phyloP scores from a whole-genome alignment of 2,888 invertebrate species.

The Dorcus parallelipipedus region DNA sequence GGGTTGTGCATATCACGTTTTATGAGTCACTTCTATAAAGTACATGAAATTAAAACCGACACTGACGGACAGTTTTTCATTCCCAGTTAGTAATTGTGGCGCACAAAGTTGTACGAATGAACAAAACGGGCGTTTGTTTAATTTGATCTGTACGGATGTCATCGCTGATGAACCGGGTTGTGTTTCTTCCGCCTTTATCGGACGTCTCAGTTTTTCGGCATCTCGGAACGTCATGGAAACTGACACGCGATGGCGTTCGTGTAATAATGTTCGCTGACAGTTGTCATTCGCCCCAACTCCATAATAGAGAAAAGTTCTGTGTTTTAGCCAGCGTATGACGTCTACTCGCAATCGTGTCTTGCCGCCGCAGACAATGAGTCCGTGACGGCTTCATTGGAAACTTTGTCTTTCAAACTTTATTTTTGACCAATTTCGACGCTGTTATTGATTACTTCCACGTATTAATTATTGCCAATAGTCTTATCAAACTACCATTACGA shows the following conservation, averaged over 20 bases:
- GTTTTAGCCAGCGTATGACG: constrained; percentile 32
- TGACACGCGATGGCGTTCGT: constrained; percentile 38
- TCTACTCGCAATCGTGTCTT: constrained; percentile 27
- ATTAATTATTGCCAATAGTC: too few species aligned
- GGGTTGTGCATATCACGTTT: too few species aligned
- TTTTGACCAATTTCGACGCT: constrained; percentile 24
- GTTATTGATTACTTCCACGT: not conserved
- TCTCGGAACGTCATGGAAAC: constrained; percentile 35
- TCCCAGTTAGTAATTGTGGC: too few species aligned
- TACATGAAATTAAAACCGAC: too few species aligned
- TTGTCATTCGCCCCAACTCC: constrained; percentile 46
- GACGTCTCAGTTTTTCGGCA: constrained; percentile 30
- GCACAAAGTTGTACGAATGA: too few species aligned
- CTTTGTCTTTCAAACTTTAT: constrained; percentile 26
- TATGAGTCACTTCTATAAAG: too few species aligned
- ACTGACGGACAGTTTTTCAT: too few species aligned
- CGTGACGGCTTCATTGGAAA: constrained; percentile 22
- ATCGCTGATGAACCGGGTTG: not conserved
- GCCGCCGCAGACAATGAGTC: not conserved
- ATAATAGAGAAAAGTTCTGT: constrained; percentile 45
- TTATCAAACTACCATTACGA: too few species aligned
- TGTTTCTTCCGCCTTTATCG: constrained; percentile 26
- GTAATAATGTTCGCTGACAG: constrained; percentile 50
- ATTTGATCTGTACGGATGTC: too few species aligned
- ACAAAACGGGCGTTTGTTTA: too few species aligned